phyloP scores from a whole-genome alignment of 2,113 vertebrate genomes.

The Platanista minor region DNA sequence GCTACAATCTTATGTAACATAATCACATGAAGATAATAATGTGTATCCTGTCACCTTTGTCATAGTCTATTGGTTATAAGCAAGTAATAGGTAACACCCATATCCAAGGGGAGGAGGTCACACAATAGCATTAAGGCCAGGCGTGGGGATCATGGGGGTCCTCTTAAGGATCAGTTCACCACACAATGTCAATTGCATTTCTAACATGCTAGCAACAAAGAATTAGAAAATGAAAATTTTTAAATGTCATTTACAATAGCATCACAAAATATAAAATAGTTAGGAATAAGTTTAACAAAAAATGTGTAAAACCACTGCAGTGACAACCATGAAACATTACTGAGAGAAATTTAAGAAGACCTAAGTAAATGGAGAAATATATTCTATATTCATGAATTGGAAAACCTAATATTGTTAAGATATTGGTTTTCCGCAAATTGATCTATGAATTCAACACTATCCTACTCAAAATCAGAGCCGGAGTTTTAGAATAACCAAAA shows the following conservation, averaged over 20 bases:
- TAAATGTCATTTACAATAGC: background rate
- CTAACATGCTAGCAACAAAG: background rate
- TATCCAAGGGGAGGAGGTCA: background rate
- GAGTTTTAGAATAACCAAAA: background rate
- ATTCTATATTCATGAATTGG: background rate
- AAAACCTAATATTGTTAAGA: background rate
- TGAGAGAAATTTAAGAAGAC: background rate
- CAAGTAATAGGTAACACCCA: background rate
- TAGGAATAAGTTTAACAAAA: background rate
- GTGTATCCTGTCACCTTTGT: background rate
- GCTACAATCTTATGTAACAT: background rate
- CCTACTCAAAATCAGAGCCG: background rate
- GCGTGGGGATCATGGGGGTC: no score
- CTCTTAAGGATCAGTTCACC: background rate
- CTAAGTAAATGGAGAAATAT: background rate
- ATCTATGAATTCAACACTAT: background rate
- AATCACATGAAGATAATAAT: background rate
- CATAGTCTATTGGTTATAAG: background rate
- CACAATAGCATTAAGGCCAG: background rate
- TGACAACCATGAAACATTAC: background rate
- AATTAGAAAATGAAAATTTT: background rate
- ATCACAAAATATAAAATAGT: background rate
- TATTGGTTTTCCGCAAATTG: background rate
- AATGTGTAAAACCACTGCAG: background rate
- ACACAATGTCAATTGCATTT: background rate